These are phyloP conservation scores for Pristionchus arcanus DNA, from an alignment of 2,888 invertebrate species.

Conservation along the genomic window DNA sequence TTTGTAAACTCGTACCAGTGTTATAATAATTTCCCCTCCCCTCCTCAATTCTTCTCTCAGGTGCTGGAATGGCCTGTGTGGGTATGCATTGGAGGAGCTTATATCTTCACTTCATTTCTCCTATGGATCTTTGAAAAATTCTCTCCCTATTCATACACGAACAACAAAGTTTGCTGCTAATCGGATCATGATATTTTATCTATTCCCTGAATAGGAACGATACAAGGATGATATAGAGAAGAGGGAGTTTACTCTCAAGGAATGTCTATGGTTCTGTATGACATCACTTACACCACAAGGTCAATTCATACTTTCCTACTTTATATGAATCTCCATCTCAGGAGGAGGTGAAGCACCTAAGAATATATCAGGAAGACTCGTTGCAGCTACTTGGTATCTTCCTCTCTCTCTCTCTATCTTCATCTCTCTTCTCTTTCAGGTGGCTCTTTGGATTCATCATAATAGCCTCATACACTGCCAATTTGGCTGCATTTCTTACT, in stretches of 20 bases:
- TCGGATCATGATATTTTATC: background rate
- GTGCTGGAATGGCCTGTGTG: conserved; percentile 93
- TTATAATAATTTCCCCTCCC: too few relatives aligned
- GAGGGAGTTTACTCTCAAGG: conserved; percentile 93
- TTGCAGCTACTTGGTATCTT: conserved; percentile 88
- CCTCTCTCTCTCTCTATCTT: too few relatives aligned
- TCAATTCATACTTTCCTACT: conserved; percentile 63
- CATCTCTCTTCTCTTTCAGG: conserved; percentile 79
- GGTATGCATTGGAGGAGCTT: conserved; percentile 95
- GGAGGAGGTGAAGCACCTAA: conserved; percentile 97
- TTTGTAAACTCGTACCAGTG: too few relatives aligned
- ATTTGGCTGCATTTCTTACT: conserved; percentile 96
- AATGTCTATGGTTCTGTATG: conserved; percentile 99
- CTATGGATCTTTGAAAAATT: conserved; percentile 97
- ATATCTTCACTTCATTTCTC: conserved; percentile 93
- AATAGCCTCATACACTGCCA: conserved; percentile 98
- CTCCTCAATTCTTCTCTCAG: conserved; percentile 56
- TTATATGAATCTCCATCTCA: conserved; percentile 12
- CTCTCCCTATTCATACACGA: conserved; percentile 96
- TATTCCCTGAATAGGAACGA: conserved; percentile 83
- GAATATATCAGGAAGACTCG: conserved; percentile 93
- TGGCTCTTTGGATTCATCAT: conserved; percentile 99
- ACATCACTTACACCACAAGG: conserved; percentile 93
- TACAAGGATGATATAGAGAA: conserved; percentile 86
- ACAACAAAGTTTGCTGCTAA: conserved; percentile 84